Base-by-base conservation (phyloP, 2,888 invertebrate genomes). In the Selenia dentaria region DNA sequence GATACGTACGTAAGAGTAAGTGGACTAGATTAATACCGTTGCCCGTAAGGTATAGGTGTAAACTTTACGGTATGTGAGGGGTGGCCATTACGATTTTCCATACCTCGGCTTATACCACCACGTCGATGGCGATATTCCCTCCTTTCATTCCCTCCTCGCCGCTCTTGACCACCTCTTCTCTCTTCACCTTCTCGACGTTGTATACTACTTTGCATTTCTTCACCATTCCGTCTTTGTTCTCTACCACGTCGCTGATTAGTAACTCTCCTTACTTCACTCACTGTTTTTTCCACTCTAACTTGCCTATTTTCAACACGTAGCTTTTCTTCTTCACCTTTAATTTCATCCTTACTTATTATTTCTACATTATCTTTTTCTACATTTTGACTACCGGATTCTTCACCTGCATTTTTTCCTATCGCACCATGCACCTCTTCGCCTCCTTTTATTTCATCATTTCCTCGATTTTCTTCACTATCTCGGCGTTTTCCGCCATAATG, bases 11-110 rank as follows among this genome's bases (percentile, higher is more conserved):
- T n/a, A 8, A 20, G 27, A 13, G 6, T 18, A 18, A n/a, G 2
- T 12, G 6, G 13, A 36, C 35, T 34, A 29, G 10, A 34, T 16
- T 35, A 40, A 14, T 40, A 41, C 6, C 49, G 43, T 28, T 25
- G 18, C 14, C 51, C 44, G 22, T 47, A 57, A 6, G 43, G 42
- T 8, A 56, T 28, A 6, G 52, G 50, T 20, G 40, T 43, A 25
- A 36, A 52, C 2, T 45, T 35, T 6, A 44, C 18, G 8, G 11
- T 4, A 26, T 20, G 32, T 20, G 51, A 49, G 6, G 41, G 22
- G 10, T 36, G 48, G 9, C 35, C 48, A 6, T 34, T 37, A 18
- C 41, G 45, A 10, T 36, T 8, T 24, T 8, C 35, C 31, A 2
- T 31, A 9, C 8, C 12, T 20, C 29, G 34, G 4, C 3, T 5